Evolutionary conservation across 2,113 vertebrate species (phyloP).

Genomic region (Ammodytes marinus): DNA sequence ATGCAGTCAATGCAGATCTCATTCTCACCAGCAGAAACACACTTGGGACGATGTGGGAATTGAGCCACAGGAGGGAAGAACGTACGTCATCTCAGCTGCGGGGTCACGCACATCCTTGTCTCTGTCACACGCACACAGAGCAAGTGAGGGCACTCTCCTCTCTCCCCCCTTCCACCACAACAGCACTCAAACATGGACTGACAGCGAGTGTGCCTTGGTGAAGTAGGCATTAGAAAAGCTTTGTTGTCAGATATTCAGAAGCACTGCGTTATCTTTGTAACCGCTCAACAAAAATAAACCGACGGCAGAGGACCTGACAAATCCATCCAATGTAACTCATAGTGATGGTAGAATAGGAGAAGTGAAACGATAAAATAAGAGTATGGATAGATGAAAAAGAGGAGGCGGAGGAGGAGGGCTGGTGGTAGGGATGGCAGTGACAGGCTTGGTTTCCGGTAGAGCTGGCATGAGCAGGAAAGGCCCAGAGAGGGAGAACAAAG

Average conservation of each 20-base stretch:
- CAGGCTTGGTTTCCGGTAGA: conserved; percentile 80
- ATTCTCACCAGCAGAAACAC: conserved; percentile 25
- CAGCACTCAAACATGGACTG: background rate
- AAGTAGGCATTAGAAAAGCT: conserved; percentile 17
- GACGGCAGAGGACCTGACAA: conserved; percentile 9
- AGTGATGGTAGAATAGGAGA: conserved; percentile 26
- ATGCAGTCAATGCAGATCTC: conserved; percentile 26
- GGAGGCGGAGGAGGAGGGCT: conserved; percentile 25
- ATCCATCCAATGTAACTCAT: conserved; percentile 63
- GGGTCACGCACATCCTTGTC: conserved; percentile 74
- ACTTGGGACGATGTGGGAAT: conserved; percentile 57
- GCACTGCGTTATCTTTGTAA: conserved; percentile 26
- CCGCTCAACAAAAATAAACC: conserved; percentile 46
- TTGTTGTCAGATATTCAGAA: conserved; percentile 39
- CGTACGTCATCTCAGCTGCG: conserved; percentile 60
- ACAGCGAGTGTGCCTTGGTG: too few species aligned
- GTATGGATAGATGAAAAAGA: conserved; percentile 24
- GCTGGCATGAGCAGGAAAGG: conserved; percentile 82
- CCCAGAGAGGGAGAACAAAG: conserved; percentile 78
- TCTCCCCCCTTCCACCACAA: background rate
- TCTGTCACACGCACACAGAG: conserved; percentile 68
- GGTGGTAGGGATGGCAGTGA: conserved; percentile 65
- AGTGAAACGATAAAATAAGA: conserved; percentile 30
- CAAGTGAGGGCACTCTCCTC: background rate
- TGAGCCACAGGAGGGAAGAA: conserved; percentile 46